Evolutionary conservation across 2,888 invertebrate species (phyloP), one percentile per base, ranked within the genome.

Genomic region (Caenorhabditis sp.): DNA sequence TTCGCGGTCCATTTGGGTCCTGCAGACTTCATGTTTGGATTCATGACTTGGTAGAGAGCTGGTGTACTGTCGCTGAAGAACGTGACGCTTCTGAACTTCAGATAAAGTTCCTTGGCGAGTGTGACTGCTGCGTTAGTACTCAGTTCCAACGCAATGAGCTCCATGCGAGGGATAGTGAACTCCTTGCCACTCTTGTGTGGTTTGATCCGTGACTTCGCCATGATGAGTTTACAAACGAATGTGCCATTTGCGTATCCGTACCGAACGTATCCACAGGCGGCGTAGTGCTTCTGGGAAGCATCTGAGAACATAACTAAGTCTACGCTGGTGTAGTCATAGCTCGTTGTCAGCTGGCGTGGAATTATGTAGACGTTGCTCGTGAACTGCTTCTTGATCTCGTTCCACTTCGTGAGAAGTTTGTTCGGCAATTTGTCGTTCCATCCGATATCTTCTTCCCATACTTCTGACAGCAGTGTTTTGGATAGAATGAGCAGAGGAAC

Each of bases 171-270:
- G 2, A 64, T 64, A 0, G 64, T 47, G 47, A 22, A 64, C 47
- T 64, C 64, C 6, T 47, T 4, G 10, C 64, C 64, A 2, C 47
- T 8, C 3, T 6, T 19, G 8, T 12, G 26, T 6, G 74, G 74
- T 4, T 31, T 28, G 14, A 44, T 14, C 69, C 69, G 86, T 77
- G n/a, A 73, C 63, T 16, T 89, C 89, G 28, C 76, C 74, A 75
- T 88, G 89, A 72, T 54, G 2, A 88, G 51, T 28, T 54, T 19
- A 7, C 54, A 59, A 0, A 12, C 12, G 26, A 6, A 31, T 0
- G 64, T 3, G 66, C 90, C 89, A n/a, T 49, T 38, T 4, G 61
- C 16, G 22, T 61, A 35, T 0, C 49, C 54, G 35, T 26, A 64
- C 10, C 47, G 31, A 0, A 76, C 35, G 16, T 81, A 74, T 5